Conservation (phyloP, 2,113 vertebrate species). For the Aptenodytes forsteri region DNA sequence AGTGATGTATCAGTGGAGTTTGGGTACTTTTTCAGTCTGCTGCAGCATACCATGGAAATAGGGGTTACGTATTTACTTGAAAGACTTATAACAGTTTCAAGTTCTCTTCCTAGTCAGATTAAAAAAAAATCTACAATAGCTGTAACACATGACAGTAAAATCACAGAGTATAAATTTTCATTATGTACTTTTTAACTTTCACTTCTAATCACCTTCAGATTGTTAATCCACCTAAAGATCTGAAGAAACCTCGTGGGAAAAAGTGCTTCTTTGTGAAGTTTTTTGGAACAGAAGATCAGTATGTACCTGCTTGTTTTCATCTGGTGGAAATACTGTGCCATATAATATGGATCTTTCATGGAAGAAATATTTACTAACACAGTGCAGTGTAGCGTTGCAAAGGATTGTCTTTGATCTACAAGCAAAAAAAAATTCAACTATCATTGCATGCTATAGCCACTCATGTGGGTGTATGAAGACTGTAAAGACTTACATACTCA, state of each 20-base stretch:
- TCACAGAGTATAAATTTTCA: neutral
- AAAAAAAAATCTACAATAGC: neutral
- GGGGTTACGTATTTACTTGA: neutral
- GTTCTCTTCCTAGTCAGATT: neutral
- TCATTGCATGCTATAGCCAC: neutral
- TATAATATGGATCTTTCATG: neutral
- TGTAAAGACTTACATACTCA: neutral
- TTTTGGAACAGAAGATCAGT: slow-evolving; percentile 99
- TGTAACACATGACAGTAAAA: neutral
- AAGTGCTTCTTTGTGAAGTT: slow-evolving; percentile 99
- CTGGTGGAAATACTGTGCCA: neutral
- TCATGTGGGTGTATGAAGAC: neutral
- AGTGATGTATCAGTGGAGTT: neutral
- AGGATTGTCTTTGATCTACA: neutral
- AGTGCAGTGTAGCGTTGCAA: neutral
- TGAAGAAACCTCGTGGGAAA: slow-evolving; percentile 97
- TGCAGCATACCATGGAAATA: neutral
- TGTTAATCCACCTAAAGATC: slow-evolving; percentile 96
- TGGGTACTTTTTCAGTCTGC: neutral
- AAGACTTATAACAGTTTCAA: neutral
- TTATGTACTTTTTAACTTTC: slow-evolving; percentile 3
- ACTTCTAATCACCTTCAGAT: slow-evolving; percentile 78
- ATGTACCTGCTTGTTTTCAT: slow-evolving; percentile 71
- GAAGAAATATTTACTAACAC: neutral
- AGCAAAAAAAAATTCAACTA: neutral